Evolutionary conservation across 2,113 vertebrate species (phyloP).

Genomic region (Centrocercus urophasianus): DNA sequence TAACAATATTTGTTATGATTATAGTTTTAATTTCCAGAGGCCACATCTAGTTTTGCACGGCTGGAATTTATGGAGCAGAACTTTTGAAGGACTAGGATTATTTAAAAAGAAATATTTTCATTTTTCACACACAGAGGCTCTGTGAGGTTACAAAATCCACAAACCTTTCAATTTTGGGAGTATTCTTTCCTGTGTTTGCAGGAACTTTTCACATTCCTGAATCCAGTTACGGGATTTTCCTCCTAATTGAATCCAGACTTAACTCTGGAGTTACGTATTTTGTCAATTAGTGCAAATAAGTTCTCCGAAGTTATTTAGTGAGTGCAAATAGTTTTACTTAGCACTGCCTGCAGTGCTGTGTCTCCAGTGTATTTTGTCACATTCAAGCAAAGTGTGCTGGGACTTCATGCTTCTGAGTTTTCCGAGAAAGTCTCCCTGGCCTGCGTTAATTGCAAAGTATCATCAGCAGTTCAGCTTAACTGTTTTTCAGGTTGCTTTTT

Average conservation of each 20-base stretch:
- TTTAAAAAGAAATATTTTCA: background rate
- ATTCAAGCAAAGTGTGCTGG: background rate
- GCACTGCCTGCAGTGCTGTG: background rate
- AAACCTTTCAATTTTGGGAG: background rate
- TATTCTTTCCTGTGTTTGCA: background rate
- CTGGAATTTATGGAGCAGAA: background rate
- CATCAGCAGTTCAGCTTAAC: background rate
- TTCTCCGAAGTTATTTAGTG: background rate
- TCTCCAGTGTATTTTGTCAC: background rate
- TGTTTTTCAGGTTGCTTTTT: background rate
- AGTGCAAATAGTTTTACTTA: background rate
- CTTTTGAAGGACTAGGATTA: background rate
- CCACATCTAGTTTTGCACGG: background rate
- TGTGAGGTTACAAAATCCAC: background rate
- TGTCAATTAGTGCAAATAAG: background rate
- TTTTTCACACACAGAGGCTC: background rate
- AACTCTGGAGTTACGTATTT: background rate
- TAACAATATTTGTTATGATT: background rate
- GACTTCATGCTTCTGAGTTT: background rate
- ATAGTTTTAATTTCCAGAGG: constrained; percentile 16
- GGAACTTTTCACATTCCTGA: constrained; percentile 1
- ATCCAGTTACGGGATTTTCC: background rate
- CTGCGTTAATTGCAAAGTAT: background rate
- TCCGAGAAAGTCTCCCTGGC: background rate
- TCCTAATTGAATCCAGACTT: background rate